Evolutionary conservation across 1,140 invertebrate species (phyloP).

Genomic region (Calosoma granatense): DNA sequence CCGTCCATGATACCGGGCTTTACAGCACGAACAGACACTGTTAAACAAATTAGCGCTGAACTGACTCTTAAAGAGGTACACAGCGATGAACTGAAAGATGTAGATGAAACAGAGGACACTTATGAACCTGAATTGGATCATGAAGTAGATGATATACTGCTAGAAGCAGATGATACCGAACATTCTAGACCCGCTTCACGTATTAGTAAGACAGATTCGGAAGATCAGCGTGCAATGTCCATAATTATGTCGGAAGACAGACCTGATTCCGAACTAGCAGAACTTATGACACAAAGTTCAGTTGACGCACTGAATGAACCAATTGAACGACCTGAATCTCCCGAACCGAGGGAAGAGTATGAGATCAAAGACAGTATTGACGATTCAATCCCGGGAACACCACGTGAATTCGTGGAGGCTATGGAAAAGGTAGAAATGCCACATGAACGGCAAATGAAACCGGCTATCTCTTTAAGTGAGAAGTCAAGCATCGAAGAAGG

Average conservation of each 20-base stretch:
- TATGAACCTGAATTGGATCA: slow-evolving; percentile 30
- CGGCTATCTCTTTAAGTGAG: slow-evolving; percentile 25
- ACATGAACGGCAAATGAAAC: background rate
- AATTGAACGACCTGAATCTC: slow-evolving; percentile 40
- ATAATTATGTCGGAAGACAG: slow-evolving; percentile 34
- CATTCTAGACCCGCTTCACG: slow-evolving; percentile 31
- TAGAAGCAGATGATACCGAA: slow-evolving; percentile 27
- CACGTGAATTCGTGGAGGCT: too few relatives aligned
- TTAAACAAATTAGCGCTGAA: slow-evolving; percentile 30
- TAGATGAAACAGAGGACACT: slow-evolving; percentile 33
- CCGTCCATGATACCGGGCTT: slow-evolving; percentile 21
- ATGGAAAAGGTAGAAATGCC: background rate
- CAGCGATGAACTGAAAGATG: slow-evolving; percentile 31
- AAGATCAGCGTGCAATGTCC: slow-evolving; percentile 28
- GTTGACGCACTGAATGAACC: slow-evolving; percentile 33
- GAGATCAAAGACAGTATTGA: slow-evolving; percentile 30
- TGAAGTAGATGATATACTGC: slow-evolving; percentile 20
- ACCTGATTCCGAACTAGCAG: slow-evolving; percentile 35
- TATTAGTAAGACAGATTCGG: slow-evolving; percentile 34
- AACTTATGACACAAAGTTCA: slow-evolving; percentile 31
- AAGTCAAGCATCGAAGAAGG: slow-evolving; percentile 37
- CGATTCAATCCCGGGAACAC: slow-evolving; percentile 18
- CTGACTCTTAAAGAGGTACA: slow-evolving; percentile 35
- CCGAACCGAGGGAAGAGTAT: slow-evolving; percentile 36
- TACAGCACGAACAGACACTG: slow-evolving; percentile 22